These are phyloP conservation scores for Omphaloscelis lunosa DNA, from an alignment of 2,888 invertebrate genomes.

Conservation along the genomic window DNA sequence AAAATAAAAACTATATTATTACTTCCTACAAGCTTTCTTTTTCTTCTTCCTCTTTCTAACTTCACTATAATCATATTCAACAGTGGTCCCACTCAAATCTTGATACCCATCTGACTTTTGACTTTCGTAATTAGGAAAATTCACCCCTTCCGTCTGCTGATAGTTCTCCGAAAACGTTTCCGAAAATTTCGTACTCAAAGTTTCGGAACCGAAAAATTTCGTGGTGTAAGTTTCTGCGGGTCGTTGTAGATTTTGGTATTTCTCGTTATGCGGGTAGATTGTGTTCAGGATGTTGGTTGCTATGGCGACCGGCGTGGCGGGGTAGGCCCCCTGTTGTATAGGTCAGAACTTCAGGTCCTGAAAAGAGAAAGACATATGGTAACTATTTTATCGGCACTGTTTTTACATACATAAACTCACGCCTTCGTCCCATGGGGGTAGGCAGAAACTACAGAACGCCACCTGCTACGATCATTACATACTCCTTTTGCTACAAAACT, in stretches of 20 bases:
- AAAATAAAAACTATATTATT: not conserved
- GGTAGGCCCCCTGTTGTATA: constrained; percentile 83
- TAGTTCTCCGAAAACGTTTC: constrained; percentile 85
- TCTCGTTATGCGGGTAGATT: constrained; percentile 83
- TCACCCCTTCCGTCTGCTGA: constrained; percentile 83
- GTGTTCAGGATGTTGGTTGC: constrained; percentile 86
- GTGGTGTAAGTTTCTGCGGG: constrained; percentile 73
- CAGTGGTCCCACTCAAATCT: constrained; percentile 81
- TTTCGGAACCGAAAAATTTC: constrained; percentile 86
- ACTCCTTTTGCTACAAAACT: too few relatives aligned
- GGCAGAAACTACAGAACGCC: too few relatives aligned
- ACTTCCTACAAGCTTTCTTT: constrained; percentile 70
- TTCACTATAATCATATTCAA: constrained; percentile 77
- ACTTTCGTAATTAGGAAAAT: constrained; percentile 82
- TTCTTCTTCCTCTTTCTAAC: constrained; percentile 78
- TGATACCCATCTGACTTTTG: constrained; percentile 82
- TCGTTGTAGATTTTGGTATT: constrained; percentile 82
- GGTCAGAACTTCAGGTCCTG: constrained; percentile 92
- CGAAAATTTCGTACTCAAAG: constrained; percentile 80
- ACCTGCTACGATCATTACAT: too few relatives aligned
- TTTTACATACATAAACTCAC: too few relatives aligned
- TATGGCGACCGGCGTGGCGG: constrained; percentile 83
- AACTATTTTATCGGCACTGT: too few relatives aligned
- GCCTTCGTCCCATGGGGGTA: too few relatives aligned
- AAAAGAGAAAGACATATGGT: constrained; percentile 23